phyloP scores from a whole-genome alignment of 1,140 invertebrate species.

The Papilio machaon region DNA sequence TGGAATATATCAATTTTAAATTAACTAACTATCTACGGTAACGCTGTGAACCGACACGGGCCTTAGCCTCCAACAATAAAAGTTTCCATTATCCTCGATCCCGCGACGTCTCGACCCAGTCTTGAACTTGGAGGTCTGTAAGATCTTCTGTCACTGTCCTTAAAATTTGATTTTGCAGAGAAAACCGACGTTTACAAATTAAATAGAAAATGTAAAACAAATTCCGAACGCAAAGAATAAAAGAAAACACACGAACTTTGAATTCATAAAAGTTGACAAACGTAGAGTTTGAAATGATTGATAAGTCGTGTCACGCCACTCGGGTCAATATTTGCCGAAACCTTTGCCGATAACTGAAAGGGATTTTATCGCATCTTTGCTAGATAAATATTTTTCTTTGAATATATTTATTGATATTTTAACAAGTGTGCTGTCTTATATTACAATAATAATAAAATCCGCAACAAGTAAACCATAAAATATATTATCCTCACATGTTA shows the following conservation, averaged over 20 bases:
- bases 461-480: too few relatives aligned
- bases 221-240: background rate
- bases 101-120: too few relatives aligned
- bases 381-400: background rate
- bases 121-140: too few relatives aligned
- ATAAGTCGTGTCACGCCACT: constrained; percentile 1
- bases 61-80: too few relatives aligned
- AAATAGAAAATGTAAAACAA: background rate
- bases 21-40: background rate
- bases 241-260: background rate
- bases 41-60: background rate
- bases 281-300: background rate
- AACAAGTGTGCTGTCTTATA: background rate
- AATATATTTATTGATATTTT: background rate
- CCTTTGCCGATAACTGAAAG: background rate
- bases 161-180: too few relatives aligned
- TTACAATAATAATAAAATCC: background rate
- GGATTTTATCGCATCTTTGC: background rate
- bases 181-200: too few relatives aligned
- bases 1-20: background rate
- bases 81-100: too few relatives aligned
- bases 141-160: too few relatives aligned
- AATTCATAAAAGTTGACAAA: constrained; percentile 11
- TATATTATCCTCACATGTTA: too few relatives aligned
- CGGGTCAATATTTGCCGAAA: constrained; percentile 11